Evolutionary conservation across 1,140 invertebrate species (phyloP).

Genomic region (Globodera rostochiensis): DNA sequence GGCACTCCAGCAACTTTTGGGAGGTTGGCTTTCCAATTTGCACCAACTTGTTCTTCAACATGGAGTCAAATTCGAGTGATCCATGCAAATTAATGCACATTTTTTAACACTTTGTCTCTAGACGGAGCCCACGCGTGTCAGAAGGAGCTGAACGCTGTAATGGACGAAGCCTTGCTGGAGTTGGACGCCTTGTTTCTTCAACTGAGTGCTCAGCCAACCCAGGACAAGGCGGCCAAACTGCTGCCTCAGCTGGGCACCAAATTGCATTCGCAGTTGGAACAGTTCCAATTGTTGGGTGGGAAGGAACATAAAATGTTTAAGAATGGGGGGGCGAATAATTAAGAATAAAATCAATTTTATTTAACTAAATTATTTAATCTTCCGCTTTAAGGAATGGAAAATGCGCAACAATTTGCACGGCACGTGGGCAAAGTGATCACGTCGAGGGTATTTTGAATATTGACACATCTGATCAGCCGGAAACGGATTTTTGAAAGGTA

Average conservation of each 20-base stretch:
- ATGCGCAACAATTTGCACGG: slow-evolving; percentile 52
- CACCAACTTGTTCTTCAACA: background rate
- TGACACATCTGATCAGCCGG: background rate
- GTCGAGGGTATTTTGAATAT: slow-evolving; percentile 24
- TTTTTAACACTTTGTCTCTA: slow-evolving; percentile 16
- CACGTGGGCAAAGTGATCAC: slow-evolving; percentile 50
- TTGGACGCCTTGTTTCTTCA: slow-evolving; percentile 56
- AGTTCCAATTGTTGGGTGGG: slow-evolving; percentile 57
- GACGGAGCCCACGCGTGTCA: slow-evolving; percentile 38
- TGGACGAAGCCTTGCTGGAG: slow-evolving; percentile 48
- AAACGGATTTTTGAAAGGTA: slow-evolving; percentile 25
- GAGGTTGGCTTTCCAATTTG: background rate
- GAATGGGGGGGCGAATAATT: too few species aligned
- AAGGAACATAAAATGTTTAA: background rate
- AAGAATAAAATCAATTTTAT: too few species aligned
- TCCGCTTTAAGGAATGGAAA: slow-evolving; percentile 45
- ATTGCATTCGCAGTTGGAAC: slow-evolving; percentile 57
- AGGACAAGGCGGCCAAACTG: slow-evolving; percentile 38
- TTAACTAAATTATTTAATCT: background rate
- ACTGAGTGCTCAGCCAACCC: slow-evolving; percentile 33
- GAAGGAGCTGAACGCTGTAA: slow-evolving; percentile 47
- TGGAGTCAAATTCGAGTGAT: too few species aligned
- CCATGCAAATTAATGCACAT: background rate
- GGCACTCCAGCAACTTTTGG: slow-evolving; percentile 25
- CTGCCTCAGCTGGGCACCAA: slow-evolving; percentile 42